phyloP scores from a whole-genome alignment of 2,888 invertebrate species.

The Iselma pallidipennis region DNA sequence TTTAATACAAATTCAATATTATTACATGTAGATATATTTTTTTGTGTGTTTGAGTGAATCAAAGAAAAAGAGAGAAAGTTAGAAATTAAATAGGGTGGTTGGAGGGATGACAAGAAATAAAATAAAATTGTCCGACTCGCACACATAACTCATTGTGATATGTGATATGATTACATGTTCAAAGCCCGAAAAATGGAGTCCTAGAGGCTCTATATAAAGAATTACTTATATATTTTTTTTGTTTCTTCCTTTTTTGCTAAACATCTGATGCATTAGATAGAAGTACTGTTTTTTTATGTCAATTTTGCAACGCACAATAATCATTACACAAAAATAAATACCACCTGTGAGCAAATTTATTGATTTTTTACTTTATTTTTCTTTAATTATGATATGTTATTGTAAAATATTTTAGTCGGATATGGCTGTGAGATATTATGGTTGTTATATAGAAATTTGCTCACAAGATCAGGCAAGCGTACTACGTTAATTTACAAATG shows the following conservation, averaged over 20 bases:
- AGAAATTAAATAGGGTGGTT: neutral
- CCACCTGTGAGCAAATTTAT: constrained; percentile 21
- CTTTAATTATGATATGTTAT: neutral
- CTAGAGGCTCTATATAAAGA: constrained; percentile 12
- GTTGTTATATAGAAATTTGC: constrained; percentile 17
- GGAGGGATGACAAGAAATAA: constrained; percentile 1
- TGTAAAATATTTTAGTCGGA: neutral
- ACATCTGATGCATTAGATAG: constrained; percentile 20
- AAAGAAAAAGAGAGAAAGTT: neutral
- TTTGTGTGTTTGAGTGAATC: no score
- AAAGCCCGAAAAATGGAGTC: constrained; percentile 18
- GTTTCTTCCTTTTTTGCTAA: constrained; percentile 6
- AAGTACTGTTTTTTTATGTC: neutral
- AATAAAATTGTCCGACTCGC: constrained; percentile 5
- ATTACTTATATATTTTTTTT: neutral
- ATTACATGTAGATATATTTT: no score
- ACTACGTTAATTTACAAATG: constrained; percentile 26
- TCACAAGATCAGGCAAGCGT: constrained; percentile 28
- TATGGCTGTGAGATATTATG: neutral
- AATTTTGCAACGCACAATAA: constrained; percentile 17
- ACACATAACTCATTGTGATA: constrained; percentile 21
- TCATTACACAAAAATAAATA: constrained; percentile 22
- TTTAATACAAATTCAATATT: no score
- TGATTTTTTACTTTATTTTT: no score
- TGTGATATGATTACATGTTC: constrained; percentile 28